Conservation (phyloP, 2,797 vertebrate species). For the Trachurus trachurus region DNA sequence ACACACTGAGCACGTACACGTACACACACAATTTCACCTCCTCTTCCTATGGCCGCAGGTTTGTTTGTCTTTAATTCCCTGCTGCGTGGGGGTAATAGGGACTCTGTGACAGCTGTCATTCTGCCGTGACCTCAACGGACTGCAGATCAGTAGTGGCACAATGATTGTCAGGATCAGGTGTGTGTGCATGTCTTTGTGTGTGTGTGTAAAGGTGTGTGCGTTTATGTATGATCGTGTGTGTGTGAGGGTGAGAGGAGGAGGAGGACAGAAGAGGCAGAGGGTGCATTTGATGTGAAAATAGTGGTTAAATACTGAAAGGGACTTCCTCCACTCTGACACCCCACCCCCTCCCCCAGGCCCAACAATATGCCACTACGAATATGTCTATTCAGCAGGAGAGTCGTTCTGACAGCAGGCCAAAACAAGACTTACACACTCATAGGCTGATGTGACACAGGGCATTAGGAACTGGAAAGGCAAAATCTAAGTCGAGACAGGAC, state of each 20-base stretch:
- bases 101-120: slow-evolving; percentile 88
- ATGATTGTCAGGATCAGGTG: slow-evolving; percentile 82
- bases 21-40: slow-evolving; percentile 68
- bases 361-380: slow-evolving; percentile 82
- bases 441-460: slow-evolving; percentile 79
- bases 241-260: slow-evolving; percentile 18
- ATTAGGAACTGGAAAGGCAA: slow-evolving; percentile 73
- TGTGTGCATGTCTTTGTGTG: slow-evolving; percentile 45
- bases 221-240: slow-evolving; percentile 38
- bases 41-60: slow-evolving; percentile 72
- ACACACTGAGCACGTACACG: slow-evolving; percentile 47
- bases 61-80: slow-evolving; percentile 89
- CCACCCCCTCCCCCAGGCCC: slow-evolving; percentile 61
- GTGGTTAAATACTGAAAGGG: slow-evolving; percentile 79
- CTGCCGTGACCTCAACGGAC: slow-evolving; percentile 81
- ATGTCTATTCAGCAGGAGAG: slow-evolving; percentile 74
- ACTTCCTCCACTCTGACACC: slow-evolving; percentile 73
- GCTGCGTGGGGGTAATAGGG: slow-evolving; percentile 81
- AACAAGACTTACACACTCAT: slow-evolving; percentile 79
- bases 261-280: slow-evolving; percentile 17
- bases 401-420: slow-evolving; percentile 84
- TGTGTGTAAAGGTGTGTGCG: slow-evolving; percentile 46
- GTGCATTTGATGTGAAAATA: slow-evolving; percentile 77
- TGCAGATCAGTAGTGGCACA: slow-evolving; percentile 82
- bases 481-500: slow-evolving; percentile 53